Evolutionary conservation across 1,140 invertebrate genomes (phyloP).

Genomic region (Lepidostoma basale): DNA sequence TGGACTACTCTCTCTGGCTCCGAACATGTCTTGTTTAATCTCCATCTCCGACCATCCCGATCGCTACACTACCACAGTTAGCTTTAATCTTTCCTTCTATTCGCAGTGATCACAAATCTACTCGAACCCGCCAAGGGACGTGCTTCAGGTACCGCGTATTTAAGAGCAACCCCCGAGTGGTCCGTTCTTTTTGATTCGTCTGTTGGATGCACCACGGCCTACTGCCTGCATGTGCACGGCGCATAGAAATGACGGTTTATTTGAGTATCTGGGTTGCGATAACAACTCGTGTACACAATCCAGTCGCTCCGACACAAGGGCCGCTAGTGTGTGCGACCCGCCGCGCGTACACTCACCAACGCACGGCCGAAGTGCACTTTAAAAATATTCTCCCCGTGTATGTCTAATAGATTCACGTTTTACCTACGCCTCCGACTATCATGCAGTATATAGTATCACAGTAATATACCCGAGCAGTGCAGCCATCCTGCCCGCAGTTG

Average conservation of each 20-base stretch:
- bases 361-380: neutral
- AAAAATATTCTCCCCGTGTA: neutral
- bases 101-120: slow-evolving; percentile 7
- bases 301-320: slow-evolving; percentile 17
- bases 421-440: too few relatives aligned
- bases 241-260: slow-evolving; percentile 15
- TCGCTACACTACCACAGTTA: neutral
- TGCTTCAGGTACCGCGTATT: too few relatives aligned
- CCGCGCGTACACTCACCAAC: neutral
- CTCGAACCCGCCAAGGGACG: too few relatives aligned
- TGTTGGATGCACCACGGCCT: neutral
- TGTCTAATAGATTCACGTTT: neutral
- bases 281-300: slow-evolving; percentile 22
- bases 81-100: slow-evolving; percentile 6
- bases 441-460: too few relatives aligned
- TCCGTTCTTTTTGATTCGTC: neutral
- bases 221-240: neutral
- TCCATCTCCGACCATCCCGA: neutral
- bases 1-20: neutral
- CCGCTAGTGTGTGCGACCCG: slow-evolving; percentile 8
- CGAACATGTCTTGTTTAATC: neutral
- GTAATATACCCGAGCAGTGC: too few relatives aligned
- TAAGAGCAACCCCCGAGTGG: too few relatives aligned
- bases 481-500: too few relatives aligned
- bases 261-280: slow-evolving; percentile 26